phyloP scores from a whole-genome alignment of 1,140 invertebrate genomes.

The Neoseiulus cucumeris region DNA sequence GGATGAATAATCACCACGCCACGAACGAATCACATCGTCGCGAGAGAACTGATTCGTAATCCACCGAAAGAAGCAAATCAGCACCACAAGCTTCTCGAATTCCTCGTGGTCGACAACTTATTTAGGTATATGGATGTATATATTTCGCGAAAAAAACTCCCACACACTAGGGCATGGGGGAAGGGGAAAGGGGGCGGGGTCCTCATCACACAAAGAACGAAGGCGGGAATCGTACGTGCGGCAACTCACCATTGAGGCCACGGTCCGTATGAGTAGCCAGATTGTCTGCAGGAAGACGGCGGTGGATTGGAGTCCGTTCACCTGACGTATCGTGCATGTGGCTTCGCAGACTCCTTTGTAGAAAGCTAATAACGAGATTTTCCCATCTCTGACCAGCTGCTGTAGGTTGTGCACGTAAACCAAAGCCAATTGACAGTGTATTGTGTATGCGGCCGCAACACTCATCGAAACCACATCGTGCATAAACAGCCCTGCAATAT shows the following conservation, averaged over 20 bases:
- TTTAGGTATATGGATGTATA: no score
- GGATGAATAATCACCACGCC: no score
- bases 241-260: neutral
- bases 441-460: neutral
- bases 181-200: no score
- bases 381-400: neutral
- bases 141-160: no score
- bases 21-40: no score
- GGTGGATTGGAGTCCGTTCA: neutral
- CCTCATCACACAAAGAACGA: no score
- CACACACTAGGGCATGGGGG: no score
- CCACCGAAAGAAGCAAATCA: no score
- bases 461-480: conserved; percentile 1
- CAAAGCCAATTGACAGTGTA: neutral
- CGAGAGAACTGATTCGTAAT: no score
- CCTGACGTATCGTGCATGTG: neutral
- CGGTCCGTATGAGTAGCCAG: neutral
- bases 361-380: neutral
- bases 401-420: conserved; percentile 2
- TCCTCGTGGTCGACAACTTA: no score
- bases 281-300: conserved; percentile 2
- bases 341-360: conserved; percentile 6
- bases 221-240: no score
- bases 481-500: neutral
- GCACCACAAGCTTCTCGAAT: no score